These are phyloP conservation scores for Melanerpes formicivorus DNA, from an alignment of 2,113 vertebrate genomes.

Conservation along the genomic window DNA sequence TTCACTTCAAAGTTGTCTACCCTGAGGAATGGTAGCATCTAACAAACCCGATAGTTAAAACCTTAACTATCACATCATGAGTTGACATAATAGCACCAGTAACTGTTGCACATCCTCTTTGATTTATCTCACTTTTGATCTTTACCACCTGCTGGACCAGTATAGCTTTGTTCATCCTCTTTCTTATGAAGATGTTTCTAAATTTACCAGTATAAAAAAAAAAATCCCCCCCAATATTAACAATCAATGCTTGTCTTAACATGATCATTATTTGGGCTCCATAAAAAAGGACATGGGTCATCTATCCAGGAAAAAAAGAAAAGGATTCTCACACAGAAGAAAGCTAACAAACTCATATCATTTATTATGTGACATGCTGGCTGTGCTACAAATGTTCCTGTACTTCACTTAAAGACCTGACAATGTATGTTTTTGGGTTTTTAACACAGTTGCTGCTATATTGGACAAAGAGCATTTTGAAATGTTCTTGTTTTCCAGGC, in stretches of 20 bases:
- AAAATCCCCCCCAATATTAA: not conserved
- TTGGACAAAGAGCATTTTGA: not conserved
- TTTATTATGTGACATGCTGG: not conserved
- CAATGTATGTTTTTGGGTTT: not conserved
- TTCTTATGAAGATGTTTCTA: not conserved
- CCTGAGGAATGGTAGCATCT: not conserved
- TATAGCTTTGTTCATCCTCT: slow-evolving; percentile 5
- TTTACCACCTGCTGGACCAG: slow-evolving; percentile 29
- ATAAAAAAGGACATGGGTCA: not conserved
- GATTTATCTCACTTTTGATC: slow-evolving; percentile 61
- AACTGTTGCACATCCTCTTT: slow-evolving; percentile 32
- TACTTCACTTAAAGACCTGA: not conserved
- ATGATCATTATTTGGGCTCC: not conserved
- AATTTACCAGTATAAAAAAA: slow-evolving; percentile 38
- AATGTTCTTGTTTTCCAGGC: not conserved
- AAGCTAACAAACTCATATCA: not conserved
- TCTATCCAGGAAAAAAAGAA: not conserved
- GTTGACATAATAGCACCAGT: not conserved
- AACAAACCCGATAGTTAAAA: slow-evolving; percentile 42
- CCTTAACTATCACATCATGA: not conserved
- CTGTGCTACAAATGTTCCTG: not conserved
- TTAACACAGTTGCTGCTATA: not conserved
- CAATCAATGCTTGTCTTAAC: not conserved
- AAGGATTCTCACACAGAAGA: not conserved
- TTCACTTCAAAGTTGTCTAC: slow-evolving; percentile 34